Evolutionary conservation across 2,888 invertebrate species (phyloP).

Genomic region (Marronus borbonicus): DNA sequence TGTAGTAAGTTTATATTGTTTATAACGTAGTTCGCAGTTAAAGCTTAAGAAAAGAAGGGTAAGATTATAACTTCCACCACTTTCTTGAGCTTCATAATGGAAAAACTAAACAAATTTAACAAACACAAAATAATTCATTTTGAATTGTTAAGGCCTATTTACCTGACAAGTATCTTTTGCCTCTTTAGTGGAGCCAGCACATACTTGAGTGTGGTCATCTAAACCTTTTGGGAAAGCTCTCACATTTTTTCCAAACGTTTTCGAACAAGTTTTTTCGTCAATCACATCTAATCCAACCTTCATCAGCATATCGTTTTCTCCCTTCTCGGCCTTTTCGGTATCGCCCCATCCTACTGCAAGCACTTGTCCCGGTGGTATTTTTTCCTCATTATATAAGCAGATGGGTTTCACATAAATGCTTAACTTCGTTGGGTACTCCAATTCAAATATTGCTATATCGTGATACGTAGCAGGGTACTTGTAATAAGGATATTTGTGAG

Average conservation of each 20-base stretch:
- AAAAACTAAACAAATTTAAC: background rate
- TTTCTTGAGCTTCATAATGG: too few relatives aligned
- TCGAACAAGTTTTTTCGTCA: background rate
- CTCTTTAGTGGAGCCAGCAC: slow-evolving; percentile 2
- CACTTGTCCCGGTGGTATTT: background rate
- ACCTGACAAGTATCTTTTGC: slow-evolving; percentile 15
- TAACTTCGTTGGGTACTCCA: background rate
- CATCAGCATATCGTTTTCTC: background rate
- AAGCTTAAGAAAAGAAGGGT: too few relatives aligned
- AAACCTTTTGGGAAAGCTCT: background rate
- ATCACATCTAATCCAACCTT: background rate
- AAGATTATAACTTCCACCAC: too few relatives aligned
- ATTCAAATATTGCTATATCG: slow-evolving; percentile 27
- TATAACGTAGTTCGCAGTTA: too few relatives aligned
- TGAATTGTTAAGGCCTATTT: background rate
- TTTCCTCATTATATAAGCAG: background rate
- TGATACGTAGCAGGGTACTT: slow-evolving; percentile 4
- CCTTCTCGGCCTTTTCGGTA: background rate
- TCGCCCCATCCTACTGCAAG: slow-evolving; percentile 9
- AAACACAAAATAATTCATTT: background rate
- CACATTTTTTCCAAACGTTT: background rate
- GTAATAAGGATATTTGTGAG: background rate
- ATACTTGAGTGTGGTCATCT: background rate
- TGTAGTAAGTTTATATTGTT: too few relatives aligned
- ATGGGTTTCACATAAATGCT: slow-evolving; percentile 23